Evolutionary conservation across 2,888 invertebrate species (phyloP).

Genomic region (Nasonia oneida): DNA sequence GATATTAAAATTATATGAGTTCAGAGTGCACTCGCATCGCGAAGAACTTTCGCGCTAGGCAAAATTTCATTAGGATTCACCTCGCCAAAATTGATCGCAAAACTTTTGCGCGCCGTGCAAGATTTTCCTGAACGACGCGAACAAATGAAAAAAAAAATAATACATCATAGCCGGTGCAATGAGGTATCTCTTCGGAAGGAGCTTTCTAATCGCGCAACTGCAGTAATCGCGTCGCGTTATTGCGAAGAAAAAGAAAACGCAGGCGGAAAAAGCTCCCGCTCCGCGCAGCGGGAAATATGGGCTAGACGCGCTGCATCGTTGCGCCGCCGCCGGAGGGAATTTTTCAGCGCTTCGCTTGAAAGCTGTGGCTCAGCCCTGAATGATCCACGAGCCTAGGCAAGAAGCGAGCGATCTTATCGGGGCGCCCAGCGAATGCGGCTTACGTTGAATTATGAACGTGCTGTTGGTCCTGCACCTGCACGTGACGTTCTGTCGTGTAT

Average conservation of each 20-base stretch:
- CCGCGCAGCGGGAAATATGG: neutral
- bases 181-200: too few relatives aligned
- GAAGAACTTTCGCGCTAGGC: neutral
- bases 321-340: constrained; percentile 6
- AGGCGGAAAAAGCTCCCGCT: neutral
- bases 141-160: neutral
- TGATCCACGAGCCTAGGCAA: constrained; percentile 25
- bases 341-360: neutral
- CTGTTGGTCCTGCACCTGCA: constrained; percentile 10
- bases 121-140: neutral
- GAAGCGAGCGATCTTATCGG: constrained; percentile 61
- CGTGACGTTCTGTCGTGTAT: neutral
- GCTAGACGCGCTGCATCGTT: neutral
- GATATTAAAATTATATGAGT: constrained; percentile 15
- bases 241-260: neutral
- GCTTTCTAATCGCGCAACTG: too few relatives aligned
- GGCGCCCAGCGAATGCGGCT: constrained; percentile 18
- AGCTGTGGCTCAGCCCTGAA: neutral
- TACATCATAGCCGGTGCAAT: too few relatives aligned
- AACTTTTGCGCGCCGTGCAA: neutral
- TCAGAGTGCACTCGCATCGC: neutral
- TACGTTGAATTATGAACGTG: constrained; percentile 46
- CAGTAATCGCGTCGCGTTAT: neutral
- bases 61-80: neutral
- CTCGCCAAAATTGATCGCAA: neutral